These are phyloP conservation scores for Sardinella longiceps DNA, from an alignment of 2,797 vertebrate species.

Conservation along the genomic window DNA sequence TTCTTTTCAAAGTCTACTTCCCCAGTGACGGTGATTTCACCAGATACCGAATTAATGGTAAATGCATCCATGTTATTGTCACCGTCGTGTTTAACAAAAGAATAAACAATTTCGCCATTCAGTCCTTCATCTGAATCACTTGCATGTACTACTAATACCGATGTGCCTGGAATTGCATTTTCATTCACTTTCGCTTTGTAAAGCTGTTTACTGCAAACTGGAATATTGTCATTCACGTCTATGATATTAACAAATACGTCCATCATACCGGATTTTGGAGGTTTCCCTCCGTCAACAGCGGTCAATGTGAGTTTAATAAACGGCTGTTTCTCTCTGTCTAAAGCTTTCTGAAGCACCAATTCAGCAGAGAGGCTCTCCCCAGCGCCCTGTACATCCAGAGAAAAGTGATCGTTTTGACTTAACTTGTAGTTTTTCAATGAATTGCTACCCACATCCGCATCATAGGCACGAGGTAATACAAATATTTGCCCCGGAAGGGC, in stretches of 20 bases:
- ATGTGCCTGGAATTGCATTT: slow-evolving; percentile 53
- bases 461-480: slow-evolving; percentile 81
- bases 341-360: slow-evolving; percentile 70
- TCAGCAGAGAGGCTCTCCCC: slow-evolving; percentile 64
- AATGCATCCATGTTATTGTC: slow-evolving; percentile 47
- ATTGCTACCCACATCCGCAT: slow-evolving; percentile 81
- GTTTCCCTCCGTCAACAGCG: slow-evolving; percentile 68
- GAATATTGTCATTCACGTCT: slow-evolving; percentile 72
- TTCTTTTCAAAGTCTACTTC: slow-evolving; percentile 80
- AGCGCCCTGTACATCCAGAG: slow-evolving; percentile 70
- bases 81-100: slow-evolving; percentile 68
- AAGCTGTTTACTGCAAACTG: slow-evolving; percentile 63
- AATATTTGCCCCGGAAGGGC: slow-evolving; percentile 78
- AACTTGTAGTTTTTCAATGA: slow-evolving; percentile 81
- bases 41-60: slow-evolving; percentile 63
- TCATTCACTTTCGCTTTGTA: slow-evolving; percentile 67
- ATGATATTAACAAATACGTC: slow-evolving; percentile 62
- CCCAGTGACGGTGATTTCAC: slow-evolving; percentile 77
- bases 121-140: slow-evolving; percentile 69
- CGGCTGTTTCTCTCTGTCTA: slow-evolving; percentile 72
- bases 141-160: slow-evolving; percentile 62
- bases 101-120: slow-evolving; percentile 69
- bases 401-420: slow-evolving; percentile 81
- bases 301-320: slow-evolving; percentile 50
- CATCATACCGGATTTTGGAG: slow-evolving; percentile 62